Evolutionary conservation across 2,113 vertebrate genomes (phyloP), one percentile per base, ranked within the genome.

Genomic region (Cebidichthys violaceus): DNA sequence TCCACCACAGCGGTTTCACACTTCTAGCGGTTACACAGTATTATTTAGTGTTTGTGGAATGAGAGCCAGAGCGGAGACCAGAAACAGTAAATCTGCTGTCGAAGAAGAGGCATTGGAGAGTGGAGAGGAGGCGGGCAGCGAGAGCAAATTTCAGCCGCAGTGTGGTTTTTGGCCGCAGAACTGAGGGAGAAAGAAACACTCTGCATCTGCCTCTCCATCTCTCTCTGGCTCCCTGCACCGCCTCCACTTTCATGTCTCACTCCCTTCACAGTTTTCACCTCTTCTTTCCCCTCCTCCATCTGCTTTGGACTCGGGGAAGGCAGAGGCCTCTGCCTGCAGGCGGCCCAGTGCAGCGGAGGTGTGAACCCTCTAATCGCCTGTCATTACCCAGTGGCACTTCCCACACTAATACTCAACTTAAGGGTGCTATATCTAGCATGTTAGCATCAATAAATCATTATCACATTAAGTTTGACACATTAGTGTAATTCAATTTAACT

Each of bases 281-380:
- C 43, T 60, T 59, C 55, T 59, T 68, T 1, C 8, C 17, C 47
- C 72, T 70, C 79, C 69, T 75, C 67, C 60, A 20, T 87, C 76
- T 57, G 35, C 50, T 80, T 31, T 27, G 70, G 64, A 64, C 64
- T 29, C 1, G 24, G 52, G 39, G 61, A 65, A 4, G 78, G 45
- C 67, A 74, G 66, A 81, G 55, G 79, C 70, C 27, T 6, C 24
- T 27, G 69, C 65, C 79, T 62, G 70, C 61, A 24, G 37, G 77
- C 69, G 27, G 68, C 69, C 61, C 67, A 27, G 70, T 79, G 75
- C 85, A 45, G 66, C 45, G 2, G 75, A 88, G 82, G 86, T 89
- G 88, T 84, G 88, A 87, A 88, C 73, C 82, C 59, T 85, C 78
- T 88, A 86, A 91, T 88, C 79, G 29, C 4, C 85, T 54, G 81